phyloP scores from a whole-genome alignment of 2,888 invertebrate species.

The Philopedon plagiatum region DNA sequence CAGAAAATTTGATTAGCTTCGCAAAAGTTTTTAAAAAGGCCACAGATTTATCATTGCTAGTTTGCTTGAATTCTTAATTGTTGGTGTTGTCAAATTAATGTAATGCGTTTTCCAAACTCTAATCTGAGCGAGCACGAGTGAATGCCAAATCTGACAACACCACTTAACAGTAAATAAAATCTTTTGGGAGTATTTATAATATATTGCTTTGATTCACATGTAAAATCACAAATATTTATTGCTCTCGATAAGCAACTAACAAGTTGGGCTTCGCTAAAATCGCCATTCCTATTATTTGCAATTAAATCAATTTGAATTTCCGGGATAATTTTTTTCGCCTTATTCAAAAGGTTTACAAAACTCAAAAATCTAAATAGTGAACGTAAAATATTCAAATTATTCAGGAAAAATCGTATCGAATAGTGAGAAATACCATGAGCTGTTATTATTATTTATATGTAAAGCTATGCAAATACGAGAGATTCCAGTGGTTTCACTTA shows the following conservation, averaged over 20 bases:
- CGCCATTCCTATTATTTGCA: background rate
- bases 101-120: background rate
- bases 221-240: constrained; percentile 35
- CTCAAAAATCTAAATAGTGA: too few species aligned
- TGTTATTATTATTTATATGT: too few species aligned
- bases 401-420: too few species aligned
- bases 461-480: too few species aligned
- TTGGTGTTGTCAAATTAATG: constrained; percentile 23
- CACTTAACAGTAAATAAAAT: background rate
- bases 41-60: constrained; percentile 12
- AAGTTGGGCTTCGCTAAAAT: constrained; percentile 10
- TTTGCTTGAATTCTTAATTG: constrained; percentile 2
- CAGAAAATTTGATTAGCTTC: constrained; percentile 29
- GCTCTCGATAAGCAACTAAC: constrained; percentile 22
- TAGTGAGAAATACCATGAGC: too few species aligned
- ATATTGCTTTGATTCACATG: constrained; percentile 11
- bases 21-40: constrained; percentile 27
- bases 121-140: constrained; percentile 17
- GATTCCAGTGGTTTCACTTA: too few species aligned
- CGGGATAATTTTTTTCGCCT: background rate
- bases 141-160: constrained; percentile 33
- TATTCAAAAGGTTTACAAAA: too few species aligned
- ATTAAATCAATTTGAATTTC: background rate
- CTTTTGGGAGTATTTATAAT: constrained; percentile 16
- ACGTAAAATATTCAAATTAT: too few species aligned